A percentile compares a stretch with the other conserved stretches of the same genome.
phyloP scores from a whole-genome alignment of 2,888 invertebrate species.

The Hoplodrina blanda region DNA sequence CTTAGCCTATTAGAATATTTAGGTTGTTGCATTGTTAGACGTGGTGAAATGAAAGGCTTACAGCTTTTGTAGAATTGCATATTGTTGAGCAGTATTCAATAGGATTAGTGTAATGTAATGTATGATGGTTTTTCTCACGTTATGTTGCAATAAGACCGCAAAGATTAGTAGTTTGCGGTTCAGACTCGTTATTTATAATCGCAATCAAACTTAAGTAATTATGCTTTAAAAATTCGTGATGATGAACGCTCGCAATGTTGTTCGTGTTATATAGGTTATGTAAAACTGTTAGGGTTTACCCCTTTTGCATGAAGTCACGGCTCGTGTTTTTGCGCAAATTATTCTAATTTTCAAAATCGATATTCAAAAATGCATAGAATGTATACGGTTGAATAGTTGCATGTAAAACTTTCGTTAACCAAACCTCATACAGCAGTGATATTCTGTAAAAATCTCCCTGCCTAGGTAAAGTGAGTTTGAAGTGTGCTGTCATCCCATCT shows the following conservation, averaged over 20 bases:
- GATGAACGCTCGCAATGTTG: not conserved
- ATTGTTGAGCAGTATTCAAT: slow-evolving; percentile 57
- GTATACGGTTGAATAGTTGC: not conserved
- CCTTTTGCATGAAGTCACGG: not conserved
- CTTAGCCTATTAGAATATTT: slow-evolving; percentile 74
- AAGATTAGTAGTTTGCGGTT: slow-evolving; percentile 14
- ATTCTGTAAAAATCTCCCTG: no score
- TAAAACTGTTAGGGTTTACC: slow-evolving; percentile 1
- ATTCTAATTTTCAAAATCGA: slow-evolving; percentile 51
- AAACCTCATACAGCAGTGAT: not conserved
- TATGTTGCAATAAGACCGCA: slow-evolving; percentile 19
- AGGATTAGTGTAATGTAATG: slow-evolving; percentile 61
- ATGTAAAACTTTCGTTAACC: not conserved
- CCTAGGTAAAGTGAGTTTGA: no score
- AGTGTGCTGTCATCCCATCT: no score
- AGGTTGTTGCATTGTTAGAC: slow-evolving; percentile 64
- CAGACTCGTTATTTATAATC: slow-evolving; percentile 2
- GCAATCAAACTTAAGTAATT: not conserved
- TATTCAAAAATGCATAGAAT: slow-evolving; percentile 29
- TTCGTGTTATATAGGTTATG: not conserved
- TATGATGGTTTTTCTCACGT: slow-evolving; percentile 59
- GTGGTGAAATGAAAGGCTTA: slow-evolving; percentile 50
- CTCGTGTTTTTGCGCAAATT: slow-evolving; percentile 50
- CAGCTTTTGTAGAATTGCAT: slow-evolving; percentile 57
- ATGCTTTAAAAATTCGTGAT: not conserved